A percentile compares a stretch with the other conserved stretches of the same genome.
These are phyloP conservation scores for Anoplius nigerrimus DNA, from an alignment of 2,888 invertebrate species.

Conservation along the genomic window DNA sequence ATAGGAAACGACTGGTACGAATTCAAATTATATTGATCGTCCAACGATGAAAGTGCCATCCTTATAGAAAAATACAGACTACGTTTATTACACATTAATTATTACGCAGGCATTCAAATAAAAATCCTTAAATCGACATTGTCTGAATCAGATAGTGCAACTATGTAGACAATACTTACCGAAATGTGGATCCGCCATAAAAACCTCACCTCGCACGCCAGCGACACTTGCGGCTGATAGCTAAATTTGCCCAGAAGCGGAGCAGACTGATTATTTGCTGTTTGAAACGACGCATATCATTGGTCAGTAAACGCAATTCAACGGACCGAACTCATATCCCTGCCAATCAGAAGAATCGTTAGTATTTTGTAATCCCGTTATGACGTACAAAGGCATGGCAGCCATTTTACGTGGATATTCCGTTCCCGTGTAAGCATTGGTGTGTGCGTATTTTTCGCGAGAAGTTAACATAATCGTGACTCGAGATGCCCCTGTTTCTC, in stretches of 20 bases:
- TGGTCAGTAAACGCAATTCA: conserved; percentile 25
- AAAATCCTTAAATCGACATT: no score
- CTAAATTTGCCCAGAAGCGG: conserved; percentile 18
- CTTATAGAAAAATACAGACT: no score
- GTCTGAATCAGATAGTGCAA: no score
- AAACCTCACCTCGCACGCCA: conserved; percentile 4
- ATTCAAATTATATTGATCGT: background rate
- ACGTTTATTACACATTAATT: no score
- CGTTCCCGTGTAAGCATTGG: conserved; percentile 58
- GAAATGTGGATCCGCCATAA: background rate
- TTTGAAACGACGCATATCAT: conserved; percentile 24
- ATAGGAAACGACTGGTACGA: no score
- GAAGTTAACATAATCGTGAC: conserved; percentile 50
- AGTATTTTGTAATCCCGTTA: conserved; percentile 45
- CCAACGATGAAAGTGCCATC: background rate
- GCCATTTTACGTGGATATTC: conserved; percentile 64
- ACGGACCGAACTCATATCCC: conserved; percentile 26
- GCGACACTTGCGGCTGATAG: conserved; percentile 26
- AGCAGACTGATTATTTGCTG: conserved; percentile 14
- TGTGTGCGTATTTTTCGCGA: conserved; percentile 57
- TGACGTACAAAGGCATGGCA: conserved; percentile 50
- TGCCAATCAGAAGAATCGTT: conserved; percentile 48
- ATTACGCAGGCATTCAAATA: no score
- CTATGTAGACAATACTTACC: background rate
- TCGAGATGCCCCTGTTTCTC: conserved; percentile 43